Evolutionary conservation across 2,113 vertebrate genomes (phyloP).

Genomic region (Amia ocellicauda): DNA sequence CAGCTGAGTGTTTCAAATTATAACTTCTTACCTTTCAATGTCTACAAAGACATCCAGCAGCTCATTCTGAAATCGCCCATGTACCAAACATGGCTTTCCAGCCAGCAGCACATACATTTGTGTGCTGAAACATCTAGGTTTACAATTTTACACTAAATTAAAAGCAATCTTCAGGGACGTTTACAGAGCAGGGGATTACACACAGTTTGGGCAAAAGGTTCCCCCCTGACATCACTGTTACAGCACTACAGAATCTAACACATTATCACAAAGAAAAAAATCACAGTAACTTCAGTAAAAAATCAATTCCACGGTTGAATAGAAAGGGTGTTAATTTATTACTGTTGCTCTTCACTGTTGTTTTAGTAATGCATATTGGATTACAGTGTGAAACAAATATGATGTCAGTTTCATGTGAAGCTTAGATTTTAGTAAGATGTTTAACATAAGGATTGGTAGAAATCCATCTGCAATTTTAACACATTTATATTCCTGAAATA

Average conservation of each 20-base stretch:
- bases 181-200: background rate
- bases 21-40: slow-evolving; percentile 63
- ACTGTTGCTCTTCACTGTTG: no score
- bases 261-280: background rate
- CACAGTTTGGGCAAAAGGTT: background rate
- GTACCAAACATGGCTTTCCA: slow-evolving; percentile 63
- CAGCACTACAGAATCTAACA: background rate
- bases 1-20: slow-evolving; percentile 73
- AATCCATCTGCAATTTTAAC: no score
- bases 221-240: background rate
- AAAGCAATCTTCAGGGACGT: slow-evolving; percentile 36
- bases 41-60: slow-evolving; percentile 72
- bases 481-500: background rate
- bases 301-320: background rate
- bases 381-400: background rate
- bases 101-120: slow-evolving; percentile 67
- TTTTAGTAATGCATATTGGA: no score
- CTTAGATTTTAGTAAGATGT: no score
- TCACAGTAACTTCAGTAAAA: background rate
- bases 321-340: background rate
- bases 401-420: background rate
- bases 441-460: no score
- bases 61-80: slow-evolving; percentile 73
- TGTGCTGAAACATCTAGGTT: slow-evolving; percentile 52
- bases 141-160: slow-evolving; percentile 70